Evolutionary conservation across 2,113 vertebrate species (phyloP).

Genomic region (Ptilorrhoa leucosticta): DNA sequence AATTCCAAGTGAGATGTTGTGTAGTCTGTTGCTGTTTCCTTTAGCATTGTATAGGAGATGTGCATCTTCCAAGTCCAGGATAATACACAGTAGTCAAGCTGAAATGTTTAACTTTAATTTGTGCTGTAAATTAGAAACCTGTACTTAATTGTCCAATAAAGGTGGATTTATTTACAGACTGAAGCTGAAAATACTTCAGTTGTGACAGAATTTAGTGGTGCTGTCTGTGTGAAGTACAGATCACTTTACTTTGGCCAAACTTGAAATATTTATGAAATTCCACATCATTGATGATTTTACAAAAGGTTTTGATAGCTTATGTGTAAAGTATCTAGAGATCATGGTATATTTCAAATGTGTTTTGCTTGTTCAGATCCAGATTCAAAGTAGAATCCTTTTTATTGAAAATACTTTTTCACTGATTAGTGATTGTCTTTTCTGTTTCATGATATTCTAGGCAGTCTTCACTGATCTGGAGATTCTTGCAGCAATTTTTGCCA

Average conservation of each 20-base stretch:
- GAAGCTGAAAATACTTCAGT: background rate
- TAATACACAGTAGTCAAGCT: background rate
- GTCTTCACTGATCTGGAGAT: conserved; percentile 99
- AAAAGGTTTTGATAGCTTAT: background rate
- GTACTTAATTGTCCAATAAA: background rate
- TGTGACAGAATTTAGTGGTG: background rate
- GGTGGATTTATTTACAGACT: background rate
- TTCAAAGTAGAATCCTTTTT: background rate
- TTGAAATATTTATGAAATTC: background rate
- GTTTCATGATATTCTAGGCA: conserved; percentile 75
- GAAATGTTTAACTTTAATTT: background rate
- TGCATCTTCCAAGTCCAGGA: background rate
- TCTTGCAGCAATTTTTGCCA: conserved; percentile 98
- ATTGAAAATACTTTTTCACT: background rate
- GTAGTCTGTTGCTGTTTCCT: background rate
- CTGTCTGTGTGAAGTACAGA: background rate
- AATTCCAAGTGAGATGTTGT: background rate
- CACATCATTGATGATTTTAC: background rate
- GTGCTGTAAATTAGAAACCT: background rate
- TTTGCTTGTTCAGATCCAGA: background rate
- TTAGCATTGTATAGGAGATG: background rate
- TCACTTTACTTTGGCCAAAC: background rate
- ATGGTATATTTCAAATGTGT: background rate
- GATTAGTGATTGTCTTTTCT: background rate
- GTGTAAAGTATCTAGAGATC: background rate